Percentiles rank a stretch among this genome's conserved stretches.
Evolutionary conservation across 2,797 vertebrate genomes (phyloP).

Genomic region (Acipenser ruthenus): DNA sequence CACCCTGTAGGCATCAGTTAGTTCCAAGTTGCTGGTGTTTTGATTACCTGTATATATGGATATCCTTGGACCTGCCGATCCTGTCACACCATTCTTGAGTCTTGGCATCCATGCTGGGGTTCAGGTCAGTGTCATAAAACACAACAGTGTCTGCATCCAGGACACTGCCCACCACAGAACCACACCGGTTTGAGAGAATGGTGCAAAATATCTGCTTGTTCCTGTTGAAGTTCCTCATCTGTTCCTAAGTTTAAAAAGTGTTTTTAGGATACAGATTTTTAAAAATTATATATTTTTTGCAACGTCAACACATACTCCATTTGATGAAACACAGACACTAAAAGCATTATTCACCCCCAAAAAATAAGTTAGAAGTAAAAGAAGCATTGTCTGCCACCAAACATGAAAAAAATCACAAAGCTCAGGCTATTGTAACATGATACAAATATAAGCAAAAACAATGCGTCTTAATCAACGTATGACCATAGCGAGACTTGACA

Average conservation of each 20-base stretch:
- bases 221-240: slow-evolving; percentile 81
- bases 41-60: slow-evolving; percentile 86
- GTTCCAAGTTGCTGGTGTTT: not conserved
- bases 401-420: no score
- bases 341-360: no score
- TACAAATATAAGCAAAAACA: no score
- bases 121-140: slow-evolving; percentile 88
- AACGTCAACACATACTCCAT: no score
- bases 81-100: slow-evolving; percentile 92
- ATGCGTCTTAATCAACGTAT: no score
- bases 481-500: no score
- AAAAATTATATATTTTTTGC: no score
- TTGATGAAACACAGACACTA: no score
- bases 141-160: slow-evolving; percentile 86
- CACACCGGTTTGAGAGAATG: slow-evolving; percentile 86
- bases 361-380: no score
- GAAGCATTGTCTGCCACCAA: no score
- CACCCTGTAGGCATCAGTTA: not conserved
- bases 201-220: slow-evolving; percentile 81
- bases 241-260: slow-evolving; percentile 51
- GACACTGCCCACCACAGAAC: slow-evolving; percentile 73
- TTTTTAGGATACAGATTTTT: no score
- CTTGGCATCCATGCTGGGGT: slow-evolving; percentile 84
- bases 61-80: slow-evolving; percentile 86
- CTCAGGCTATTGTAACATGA: no score